Conservation (phyloP, 2,888 invertebrate genomes). For the Azorinus chamasolen region DNA sequence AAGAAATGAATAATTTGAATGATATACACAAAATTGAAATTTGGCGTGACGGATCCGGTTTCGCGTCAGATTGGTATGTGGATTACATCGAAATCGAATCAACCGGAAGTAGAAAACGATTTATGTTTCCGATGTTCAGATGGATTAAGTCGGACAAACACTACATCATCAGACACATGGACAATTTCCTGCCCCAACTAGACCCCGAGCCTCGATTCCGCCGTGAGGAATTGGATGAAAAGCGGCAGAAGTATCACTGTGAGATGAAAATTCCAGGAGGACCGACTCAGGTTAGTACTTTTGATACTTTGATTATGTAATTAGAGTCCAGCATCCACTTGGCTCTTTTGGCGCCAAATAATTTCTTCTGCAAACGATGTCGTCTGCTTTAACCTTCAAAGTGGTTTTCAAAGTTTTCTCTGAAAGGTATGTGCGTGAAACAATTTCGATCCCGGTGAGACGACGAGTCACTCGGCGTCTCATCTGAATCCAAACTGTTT, state of each 20-base stretch:
- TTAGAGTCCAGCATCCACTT: no score
- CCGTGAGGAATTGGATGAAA: conserved; percentile 82
- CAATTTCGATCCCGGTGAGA: no score
- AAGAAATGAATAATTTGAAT: conserved; percentile 34
- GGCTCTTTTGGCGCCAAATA: no score
- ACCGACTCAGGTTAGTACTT: conserved; percentile 69
- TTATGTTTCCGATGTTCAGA: conserved; percentile 85
- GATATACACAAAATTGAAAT: conserved; percentile 81
- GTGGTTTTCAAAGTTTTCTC: no score
- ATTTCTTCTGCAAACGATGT: no score
- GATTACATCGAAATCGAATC: conserved; percentile 79
- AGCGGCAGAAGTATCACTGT: conserved; percentile 77
- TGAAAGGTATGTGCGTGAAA: no score
- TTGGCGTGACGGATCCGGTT: conserved; percentile 83
- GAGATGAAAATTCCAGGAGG: conserved; percentile 61
- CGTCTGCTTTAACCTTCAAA: no score
- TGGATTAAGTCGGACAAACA: conserved; percentile 84
- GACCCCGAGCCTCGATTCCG: conserved; percentile 84
- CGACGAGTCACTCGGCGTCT: no score
- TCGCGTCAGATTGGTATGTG: conserved; percentile 85
- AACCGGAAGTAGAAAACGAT: conserved; percentile 59
- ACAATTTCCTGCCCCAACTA: conserved; percentile 85
- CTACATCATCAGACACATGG: conserved; percentile 84
- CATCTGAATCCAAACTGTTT: no score
- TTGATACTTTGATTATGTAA: no score